Base-by-base conservation (phyloP, 2,888 invertebrate genomes). In the Scrobipalpa atriplicella region DNA sequence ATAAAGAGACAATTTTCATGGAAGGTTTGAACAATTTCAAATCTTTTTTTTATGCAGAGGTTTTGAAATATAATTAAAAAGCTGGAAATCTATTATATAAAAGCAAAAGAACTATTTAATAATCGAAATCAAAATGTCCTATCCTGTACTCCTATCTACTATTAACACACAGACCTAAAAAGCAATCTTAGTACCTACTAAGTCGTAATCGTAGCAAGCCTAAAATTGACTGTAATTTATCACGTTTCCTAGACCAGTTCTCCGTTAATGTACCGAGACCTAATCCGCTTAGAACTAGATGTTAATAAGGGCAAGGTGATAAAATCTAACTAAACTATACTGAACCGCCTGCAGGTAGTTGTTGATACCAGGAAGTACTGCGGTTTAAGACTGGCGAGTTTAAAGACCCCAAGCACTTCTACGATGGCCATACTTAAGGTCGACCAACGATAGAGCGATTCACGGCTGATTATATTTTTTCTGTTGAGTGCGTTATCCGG, bases 1-100 rank as follows among this genome's bases (percentile, higher is more conserved):
- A 72, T 73, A 78, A 75, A 73, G 75, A 75, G 75, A 68, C 70
- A 75, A 72, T 62, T 66, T 72, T 71, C 67, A 71, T 70, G 71
- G 68, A 67, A 71, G 73, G 68, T 75, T 74, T 69, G 62, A 29
- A 61, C 52, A 5, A 38, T 16, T 52, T 0, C 2, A 36, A 18
- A 36, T 29, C 36, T 64, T 64, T 47, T 9, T 62, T 51, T 52
- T 64, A 16, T 29, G 13, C 16, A 21, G 11, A 19, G 19, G 10
- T 54, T 51, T 11, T 18, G 3, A 47, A 21, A 3, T 11, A 9
- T 52, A 2, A 7, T 19, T 19, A 18, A 19, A 19, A 19, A 16
- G 18, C 51, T 3, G n/a, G 2, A 51, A 1, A 41, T 5, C 29
- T 2, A 29, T 29, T 29, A 29, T 29, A 29, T 29, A 29, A 29